These are phyloP conservation scores for Passer domesticus DNA, from an alignment of 2,113 vertebrate genomes.

Conservation along the genomic window DNA sequence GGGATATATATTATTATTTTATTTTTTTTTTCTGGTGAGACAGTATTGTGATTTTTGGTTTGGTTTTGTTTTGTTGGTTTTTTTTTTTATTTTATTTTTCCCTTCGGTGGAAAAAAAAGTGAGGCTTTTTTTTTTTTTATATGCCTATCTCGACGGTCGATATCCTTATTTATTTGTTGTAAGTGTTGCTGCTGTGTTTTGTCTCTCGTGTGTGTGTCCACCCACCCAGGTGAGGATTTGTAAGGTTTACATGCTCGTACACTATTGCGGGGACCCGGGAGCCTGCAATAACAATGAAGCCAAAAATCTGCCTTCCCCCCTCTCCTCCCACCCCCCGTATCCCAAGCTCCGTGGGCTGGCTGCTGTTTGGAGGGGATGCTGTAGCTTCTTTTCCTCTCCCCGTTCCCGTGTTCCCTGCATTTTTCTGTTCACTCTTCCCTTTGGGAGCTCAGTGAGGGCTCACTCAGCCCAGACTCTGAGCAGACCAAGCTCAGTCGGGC, in stretches of 20 bases:
- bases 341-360: constrained; percentile 34
- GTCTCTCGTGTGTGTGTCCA: constrained; percentile 33
- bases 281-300: constrained; percentile 71
- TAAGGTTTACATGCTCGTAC: constrained; percentile 56
- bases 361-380: constrained; percentile 18
- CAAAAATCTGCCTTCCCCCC: constrained; percentile 63
- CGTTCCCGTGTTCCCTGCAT: fast-evolving
- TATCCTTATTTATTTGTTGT: constrained; percentile 80
- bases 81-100: not conserved
- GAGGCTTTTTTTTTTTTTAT: constrained; percentile 60
- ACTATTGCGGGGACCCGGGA: constrained; percentile 38
- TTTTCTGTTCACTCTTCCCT: not conserved
- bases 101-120: constrained; percentile 39
- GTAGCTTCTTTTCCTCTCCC: not conserved
- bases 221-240: constrained; percentile 5
- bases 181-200: constrained; percentile 70
- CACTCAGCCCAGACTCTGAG: not conserved
- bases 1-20: not conserved
- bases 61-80: not conserved
- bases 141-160: constrained; percentile 48
- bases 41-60: constrained; percentile 59
- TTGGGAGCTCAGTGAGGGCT: not conserved
- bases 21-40: constrained; percentile 37
- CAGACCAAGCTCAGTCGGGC: not conserved
- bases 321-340: not conserved